Conservation (phyloP, 2,113 vertebrate genomes). For the Vulpes ferrilata region DNA sequence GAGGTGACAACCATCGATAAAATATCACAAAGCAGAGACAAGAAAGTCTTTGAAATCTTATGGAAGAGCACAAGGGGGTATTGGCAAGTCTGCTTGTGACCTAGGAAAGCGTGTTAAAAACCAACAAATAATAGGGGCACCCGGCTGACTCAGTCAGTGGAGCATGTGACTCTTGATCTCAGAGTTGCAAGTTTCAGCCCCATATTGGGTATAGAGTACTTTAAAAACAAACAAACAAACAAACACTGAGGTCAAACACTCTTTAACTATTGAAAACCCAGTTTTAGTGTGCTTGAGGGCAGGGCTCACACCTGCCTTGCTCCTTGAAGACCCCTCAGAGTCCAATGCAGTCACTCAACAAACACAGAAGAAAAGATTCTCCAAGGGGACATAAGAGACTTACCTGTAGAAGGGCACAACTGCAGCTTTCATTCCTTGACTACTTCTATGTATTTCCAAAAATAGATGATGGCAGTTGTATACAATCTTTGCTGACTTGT, state of each 20-base stretch:
- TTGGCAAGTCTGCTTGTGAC: background rate
- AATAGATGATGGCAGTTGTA: background rate
- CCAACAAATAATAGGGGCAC: background rate
- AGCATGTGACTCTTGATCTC: background rate
- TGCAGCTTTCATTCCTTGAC: background rate
- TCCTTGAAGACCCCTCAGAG: background rate
- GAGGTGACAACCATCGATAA: background rate
- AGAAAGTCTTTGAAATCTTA: background rate
- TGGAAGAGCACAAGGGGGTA: background rate
- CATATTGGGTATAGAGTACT: background rate
- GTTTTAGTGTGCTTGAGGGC: background rate
- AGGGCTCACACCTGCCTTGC: background rate
- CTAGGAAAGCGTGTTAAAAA: background rate
- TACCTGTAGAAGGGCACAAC: background rate
- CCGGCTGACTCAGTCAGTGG: background rate
- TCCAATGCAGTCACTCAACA: background rate
- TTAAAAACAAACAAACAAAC: background rate
- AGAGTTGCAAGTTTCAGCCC: background rate
- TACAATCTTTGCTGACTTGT: background rate
- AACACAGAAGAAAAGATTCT: background rate
- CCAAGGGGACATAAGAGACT: background rate
- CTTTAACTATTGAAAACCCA: background rate
- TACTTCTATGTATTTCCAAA: background rate
- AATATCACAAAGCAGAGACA: background rate
- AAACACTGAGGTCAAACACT: background rate